Evolutionary conservation across 1,140 invertebrate genomes (phyloP).

Genomic region (Anastrepha ludens): DNA sequence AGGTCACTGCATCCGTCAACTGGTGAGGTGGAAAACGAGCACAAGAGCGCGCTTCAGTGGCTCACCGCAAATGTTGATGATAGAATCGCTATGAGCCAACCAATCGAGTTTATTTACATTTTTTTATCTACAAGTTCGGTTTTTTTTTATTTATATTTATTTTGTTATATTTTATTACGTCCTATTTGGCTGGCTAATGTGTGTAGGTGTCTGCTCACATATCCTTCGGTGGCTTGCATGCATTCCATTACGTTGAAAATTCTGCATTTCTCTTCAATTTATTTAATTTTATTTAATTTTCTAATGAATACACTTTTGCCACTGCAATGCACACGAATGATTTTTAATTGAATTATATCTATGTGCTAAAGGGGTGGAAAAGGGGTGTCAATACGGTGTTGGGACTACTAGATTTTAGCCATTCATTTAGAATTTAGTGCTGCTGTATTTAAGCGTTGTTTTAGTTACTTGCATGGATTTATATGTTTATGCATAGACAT

Average conservation of each 20-base stretch:
- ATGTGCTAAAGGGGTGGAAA: constrained; percentile 24
- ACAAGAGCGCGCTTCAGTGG: not conserved
- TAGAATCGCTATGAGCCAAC: no score
- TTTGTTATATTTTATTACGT: not conserved
- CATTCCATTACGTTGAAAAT: not conserved
- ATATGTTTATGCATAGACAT: no score
- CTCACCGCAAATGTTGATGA: not conserved
- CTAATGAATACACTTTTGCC: constrained; percentile 42
- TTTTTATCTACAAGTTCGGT: not conserved
- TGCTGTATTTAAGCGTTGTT: not conserved
- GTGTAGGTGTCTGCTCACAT: constrained; percentile 12
- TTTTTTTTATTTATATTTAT: not conserved
- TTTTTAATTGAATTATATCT: constrained; percentile 45
- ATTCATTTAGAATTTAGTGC: not conserved
- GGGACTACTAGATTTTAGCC: not conserved
- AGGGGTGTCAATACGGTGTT: not conserved
- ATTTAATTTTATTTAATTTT: constrained; percentile 39
- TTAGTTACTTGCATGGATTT: no score
- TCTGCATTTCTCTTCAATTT: not conserved
- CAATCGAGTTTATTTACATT: no score
- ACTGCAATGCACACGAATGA: constrained; percentile 33
- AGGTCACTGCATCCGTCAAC: constrained; percentile 48
- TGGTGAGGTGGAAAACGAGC: not conserved
- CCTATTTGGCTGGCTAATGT: not conserved
- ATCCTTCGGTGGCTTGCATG: not conserved